phyloP scores from a whole-genome alignment of 2,797 vertebrate genomes.

The Myotis findleyi region DNA sequence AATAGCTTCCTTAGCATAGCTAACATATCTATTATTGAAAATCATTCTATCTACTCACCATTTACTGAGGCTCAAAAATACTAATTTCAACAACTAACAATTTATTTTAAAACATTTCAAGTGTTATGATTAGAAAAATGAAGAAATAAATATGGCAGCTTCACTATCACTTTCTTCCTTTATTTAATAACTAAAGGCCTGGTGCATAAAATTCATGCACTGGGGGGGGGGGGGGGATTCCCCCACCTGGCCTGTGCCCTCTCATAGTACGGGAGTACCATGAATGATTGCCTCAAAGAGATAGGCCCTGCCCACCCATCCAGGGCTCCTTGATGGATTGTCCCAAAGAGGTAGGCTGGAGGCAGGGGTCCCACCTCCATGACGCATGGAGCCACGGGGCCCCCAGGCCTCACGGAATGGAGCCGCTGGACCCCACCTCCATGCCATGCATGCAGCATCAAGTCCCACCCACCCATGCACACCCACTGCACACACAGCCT shows the following conservation, averaged over 20 bases:
- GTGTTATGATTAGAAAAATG: conserved; percentile 13
- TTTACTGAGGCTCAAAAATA: conserved; percentile 36
- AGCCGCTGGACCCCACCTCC: fast-evolving
- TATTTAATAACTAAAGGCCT: neutral
- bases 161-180: neutral
- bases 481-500: no score
- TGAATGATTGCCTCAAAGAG: no score
- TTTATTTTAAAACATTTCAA: conserved; percentile 39
- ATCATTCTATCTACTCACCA: neutral
- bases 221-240: no score
- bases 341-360: no score
- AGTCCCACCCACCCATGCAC: no score
- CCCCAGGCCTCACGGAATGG: fast-evolving
- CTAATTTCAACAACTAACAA: neutral
- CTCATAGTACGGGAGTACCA: no score
- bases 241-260: no score
- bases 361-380: no score
- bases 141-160: neutral
- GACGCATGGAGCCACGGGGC: fast-evolving
- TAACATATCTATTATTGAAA: conserved; percentile 30
- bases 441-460: no score
- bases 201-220: no score
- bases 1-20: conserved; percentile 11
- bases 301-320: no score
- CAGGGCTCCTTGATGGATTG: no score